phyloP scores from a whole-genome alignment of 2,797 vertebrate species.

The Acridotheres tristis region DNA sequence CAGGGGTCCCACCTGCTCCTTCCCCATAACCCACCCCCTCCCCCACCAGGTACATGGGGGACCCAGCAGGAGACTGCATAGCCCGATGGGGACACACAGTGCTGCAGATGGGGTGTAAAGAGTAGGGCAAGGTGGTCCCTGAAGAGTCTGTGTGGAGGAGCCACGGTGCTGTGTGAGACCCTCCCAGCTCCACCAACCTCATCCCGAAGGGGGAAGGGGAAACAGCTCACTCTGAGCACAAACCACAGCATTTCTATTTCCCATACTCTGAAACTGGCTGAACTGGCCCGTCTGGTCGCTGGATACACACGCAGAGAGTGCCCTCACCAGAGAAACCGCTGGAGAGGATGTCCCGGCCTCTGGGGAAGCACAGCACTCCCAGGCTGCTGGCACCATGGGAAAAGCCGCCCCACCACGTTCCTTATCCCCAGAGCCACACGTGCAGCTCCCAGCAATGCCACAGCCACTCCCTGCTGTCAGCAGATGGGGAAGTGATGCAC shows the following conservation, averaged over 20 bases:
- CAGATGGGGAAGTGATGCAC: background rate
- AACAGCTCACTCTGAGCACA: background rate
- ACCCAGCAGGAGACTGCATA: background rate
- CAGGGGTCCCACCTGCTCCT: background rate
- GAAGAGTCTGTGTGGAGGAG: background rate
- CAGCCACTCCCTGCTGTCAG: accelerated
- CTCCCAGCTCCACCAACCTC: background rate
- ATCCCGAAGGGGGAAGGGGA: background rate
- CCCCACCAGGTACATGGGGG: accelerated
- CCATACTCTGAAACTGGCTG: slow-evolving; percentile 41
- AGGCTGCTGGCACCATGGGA: background rate
- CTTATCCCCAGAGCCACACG: background rate
- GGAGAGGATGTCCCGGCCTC: background rate
- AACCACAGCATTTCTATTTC: slow-evolving; percentile 18
- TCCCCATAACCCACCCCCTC: background rate
- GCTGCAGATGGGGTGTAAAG: background rate
- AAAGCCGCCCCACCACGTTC: background rate
- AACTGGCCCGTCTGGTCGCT: slow-evolving; percentile 10
- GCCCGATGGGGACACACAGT: accelerated
- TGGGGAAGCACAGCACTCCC: background rate
- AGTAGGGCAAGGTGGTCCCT: background rate
- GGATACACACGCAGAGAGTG: background rate
- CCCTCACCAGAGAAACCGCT: background rate
- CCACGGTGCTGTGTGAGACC: background rate
- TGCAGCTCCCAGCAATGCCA: background rate